phyloP scores from a whole-genome alignment of 2,797 vertebrate genomes.

The Leptatherina wallacei region DNA sequence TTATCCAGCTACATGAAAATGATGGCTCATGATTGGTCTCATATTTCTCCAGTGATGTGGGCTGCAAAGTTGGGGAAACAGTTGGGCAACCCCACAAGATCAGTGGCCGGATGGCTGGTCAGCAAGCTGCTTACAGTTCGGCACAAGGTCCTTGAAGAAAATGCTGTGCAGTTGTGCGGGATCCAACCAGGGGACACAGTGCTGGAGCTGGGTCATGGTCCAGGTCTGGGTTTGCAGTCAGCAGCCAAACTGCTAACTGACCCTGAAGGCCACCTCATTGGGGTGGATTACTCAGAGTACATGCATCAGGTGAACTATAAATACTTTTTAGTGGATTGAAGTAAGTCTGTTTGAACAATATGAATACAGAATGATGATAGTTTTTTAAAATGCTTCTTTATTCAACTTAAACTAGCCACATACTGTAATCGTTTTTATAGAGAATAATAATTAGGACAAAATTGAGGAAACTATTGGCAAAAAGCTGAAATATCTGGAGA shows the following conservation, averaged over 20 bases:
- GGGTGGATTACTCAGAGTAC: slow-evolving; percentile 83
- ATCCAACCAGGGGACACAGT: slow-evolving; percentile 76
- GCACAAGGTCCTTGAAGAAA: slow-evolving; percentile 73
- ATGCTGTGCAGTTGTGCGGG: slow-evolving; percentile 67
- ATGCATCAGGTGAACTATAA: slow-evolving; percentile 75
- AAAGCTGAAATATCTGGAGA: background rate
- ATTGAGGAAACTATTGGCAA: background rate
- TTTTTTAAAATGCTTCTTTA: background rate
- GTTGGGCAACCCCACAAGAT: slow-evolving; percentile 69
- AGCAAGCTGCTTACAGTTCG: slow-evolving; percentile 55
- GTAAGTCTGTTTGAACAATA: background rate
- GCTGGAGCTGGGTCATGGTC: slow-evolving; percentile 81
- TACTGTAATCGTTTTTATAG: background rate
- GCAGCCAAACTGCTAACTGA: slow-evolving; percentile 71
- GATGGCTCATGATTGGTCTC: background rate
- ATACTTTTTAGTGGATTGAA: slow-evolving; percentile 2
- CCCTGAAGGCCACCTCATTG: slow-evolving; percentile 73
- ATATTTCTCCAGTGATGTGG: slow-evolving; percentile 59
- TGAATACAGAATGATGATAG: rapidly evolving
- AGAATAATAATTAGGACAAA: background rate
- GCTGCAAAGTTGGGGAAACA: slow-evolving; percentile 63
- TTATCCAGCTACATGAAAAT: background rate
- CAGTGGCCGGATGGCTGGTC: slow-evolving; percentile 75
- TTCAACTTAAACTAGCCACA: background rate
- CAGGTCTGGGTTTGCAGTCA: slow-evolving; percentile 74